phyloP scores from a whole-genome alignment of 2,113 vertebrate species.

The Phasianus colchicus region DNA sequence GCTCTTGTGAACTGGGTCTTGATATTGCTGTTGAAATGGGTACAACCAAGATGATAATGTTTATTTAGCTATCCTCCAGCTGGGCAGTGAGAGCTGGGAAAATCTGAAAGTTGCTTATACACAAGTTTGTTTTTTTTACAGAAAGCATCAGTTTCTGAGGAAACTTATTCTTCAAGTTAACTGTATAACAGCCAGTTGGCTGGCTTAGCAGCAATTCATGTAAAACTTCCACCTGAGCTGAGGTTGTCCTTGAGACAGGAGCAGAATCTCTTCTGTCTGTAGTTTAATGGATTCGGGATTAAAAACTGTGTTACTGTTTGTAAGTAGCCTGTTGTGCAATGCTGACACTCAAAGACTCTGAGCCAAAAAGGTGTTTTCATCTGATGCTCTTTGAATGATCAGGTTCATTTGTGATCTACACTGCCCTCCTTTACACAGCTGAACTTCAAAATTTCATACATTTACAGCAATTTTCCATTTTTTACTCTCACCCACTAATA shows the following conservation, averaged over 20 bases:
- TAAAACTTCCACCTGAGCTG: neutral
- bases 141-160: neutral
- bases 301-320: neutral
- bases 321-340: neutral
- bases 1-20: neutral
- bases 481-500: neutral
- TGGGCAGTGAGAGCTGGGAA: neutral
- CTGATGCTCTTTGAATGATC: conserved; percentile 13
- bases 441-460: neutral
- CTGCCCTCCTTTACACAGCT: neutral
- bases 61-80: neutral
- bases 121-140: neutral
- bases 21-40: neutral
- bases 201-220: neutral
- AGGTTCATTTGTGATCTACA: conserved; percentile 25
- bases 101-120: neutral
- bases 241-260: conserved; percentile 3
- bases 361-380: neutral
- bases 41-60: neutral
- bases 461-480: conserved; percentile 12
- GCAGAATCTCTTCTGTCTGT: neutral
- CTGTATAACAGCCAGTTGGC: neutral
- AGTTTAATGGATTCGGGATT: neutral
- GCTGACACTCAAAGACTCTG: neutral
- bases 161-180: neutral